Evolutionary conservation across 2,113 vertebrate species (phyloP).

Genomic region (Lagopus muta): DNA sequence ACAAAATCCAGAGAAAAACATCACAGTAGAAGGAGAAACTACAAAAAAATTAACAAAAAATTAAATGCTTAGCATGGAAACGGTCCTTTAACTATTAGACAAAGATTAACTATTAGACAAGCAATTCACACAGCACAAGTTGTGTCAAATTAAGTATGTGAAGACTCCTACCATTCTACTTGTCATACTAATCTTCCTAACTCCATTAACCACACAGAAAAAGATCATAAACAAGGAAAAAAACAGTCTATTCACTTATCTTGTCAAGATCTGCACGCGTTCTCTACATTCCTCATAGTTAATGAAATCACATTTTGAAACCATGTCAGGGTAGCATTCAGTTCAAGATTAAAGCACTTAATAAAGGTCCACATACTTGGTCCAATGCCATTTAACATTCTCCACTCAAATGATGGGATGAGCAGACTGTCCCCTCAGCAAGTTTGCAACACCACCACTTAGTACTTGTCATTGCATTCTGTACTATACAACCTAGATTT

Average conservation of each 20-base stretch:
- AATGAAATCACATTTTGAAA: background rate
- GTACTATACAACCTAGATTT: background rate
- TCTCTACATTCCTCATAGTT: background rate
- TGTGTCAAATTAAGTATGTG: background rate
- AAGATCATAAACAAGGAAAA: background rate
- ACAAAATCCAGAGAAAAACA: background rate
- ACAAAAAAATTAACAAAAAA: background rate
- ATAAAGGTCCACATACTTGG: background rate
- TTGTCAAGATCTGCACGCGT: background rate
- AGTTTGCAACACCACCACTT: background rate
- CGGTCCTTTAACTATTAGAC: background rate
- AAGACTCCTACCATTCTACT: background rate
- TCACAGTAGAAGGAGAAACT: background rate
- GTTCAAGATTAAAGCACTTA: background rate
- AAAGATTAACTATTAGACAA: background rate
- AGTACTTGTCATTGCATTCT: background rate
- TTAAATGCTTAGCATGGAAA: background rate
- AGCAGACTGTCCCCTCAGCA: background rate
- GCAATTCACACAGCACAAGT: background rate
- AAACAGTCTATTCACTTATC: background rate
- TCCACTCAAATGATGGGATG: background rate
- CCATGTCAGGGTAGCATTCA: background rate
- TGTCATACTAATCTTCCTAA: background rate
- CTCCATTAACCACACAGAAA: background rate
- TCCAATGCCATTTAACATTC: background rate